phyloP scores from a whole-genome alignment of 2,797 vertebrate species.

The Labroides dimidiatus region DNA sequence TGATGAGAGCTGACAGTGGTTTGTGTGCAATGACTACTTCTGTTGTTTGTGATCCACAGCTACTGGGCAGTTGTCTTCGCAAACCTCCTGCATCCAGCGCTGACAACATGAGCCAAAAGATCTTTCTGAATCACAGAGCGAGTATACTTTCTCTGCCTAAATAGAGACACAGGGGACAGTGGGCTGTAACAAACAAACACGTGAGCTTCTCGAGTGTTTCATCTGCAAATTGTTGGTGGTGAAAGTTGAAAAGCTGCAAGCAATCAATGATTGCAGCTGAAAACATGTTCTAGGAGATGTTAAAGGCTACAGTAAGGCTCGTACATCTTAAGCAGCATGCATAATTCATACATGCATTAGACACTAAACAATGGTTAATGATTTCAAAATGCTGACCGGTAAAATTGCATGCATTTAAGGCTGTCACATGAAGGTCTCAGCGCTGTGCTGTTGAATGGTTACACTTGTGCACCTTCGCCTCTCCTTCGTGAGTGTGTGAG shows the following conservation, averaged over 20 bases:
- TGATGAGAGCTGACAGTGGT: constrained; percentile 81
- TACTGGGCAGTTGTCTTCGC: constrained; percentile 55
- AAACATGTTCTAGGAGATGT: constrained; percentile 40
- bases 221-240: constrained; percentile 37
- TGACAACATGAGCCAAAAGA: constrained; percentile 67
- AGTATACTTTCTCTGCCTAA: constrained; percentile 64
- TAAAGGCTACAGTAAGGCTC: constrained; percentile 22
- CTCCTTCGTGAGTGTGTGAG: constrained; percentile 37
- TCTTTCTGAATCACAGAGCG: constrained; percentile 54
- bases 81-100: constrained; percentile 43
- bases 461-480: constrained; percentile 49
- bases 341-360: constrained; percentile 76
- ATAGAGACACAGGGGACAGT: constrained; percentile 63
- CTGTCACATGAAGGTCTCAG: constrained; percentile 62
- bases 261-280: constrained; percentile 46
- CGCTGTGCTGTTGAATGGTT: constrained; percentile 59
- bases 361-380: constrained; percentile 70
- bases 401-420: constrained; percentile 59
- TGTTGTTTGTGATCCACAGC: constrained; percentile 69
- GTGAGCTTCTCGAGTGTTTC: constrained; percentile 40
- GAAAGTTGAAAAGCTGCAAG: constrained; percentile 18
- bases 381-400: constrained; percentile 76
- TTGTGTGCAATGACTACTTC: constrained; percentile 74
- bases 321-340: constrained; percentile 57
- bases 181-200: constrained; percentile 21